A percentile compares a stretch with the other conserved stretches of the same genome.
Evolutionary conservation across 2,113 vertebrate genomes (phyloP).

Genomic region (Hydrolagus affinis): DNA sequence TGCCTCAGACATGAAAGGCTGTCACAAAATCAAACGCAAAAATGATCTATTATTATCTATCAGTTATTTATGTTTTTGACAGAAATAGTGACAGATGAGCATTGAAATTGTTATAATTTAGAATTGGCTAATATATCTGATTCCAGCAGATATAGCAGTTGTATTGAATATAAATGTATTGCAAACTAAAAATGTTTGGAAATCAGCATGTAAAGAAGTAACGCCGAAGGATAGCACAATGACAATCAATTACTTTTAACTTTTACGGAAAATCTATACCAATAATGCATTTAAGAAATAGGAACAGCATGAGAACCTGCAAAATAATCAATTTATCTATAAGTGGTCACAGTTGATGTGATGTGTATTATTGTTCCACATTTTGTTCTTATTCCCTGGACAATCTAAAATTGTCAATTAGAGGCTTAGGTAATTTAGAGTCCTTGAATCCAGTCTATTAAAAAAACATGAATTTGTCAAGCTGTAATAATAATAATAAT

Average conservation of each 20-base stretch:
- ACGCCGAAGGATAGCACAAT: background rate
- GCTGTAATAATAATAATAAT: too few species aligned
- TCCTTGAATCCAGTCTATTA: slow-evolving; percentile 10
- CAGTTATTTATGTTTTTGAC: background rate
- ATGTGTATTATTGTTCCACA: slow-evolving; percentile 20
- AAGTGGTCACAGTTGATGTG: slow-evolving; percentile 22
- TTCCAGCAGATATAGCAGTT: too few species aligned
- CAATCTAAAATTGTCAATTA: slow-evolving; percentile 27
- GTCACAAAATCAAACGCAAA: too few species aligned
- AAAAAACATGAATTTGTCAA: slow-evolving; percentile 22
- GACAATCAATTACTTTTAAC: slow-evolving; percentile 21
- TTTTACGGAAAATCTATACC: slow-evolving; percentile 15
- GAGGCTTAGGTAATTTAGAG: slow-evolving; percentile 7
- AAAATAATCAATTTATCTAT: slow-evolving; percentile 16
- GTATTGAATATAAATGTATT: background rate
- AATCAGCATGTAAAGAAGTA: slow-evolving; percentile 4
- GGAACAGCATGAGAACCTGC: background rate
- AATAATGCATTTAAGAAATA: slow-evolving; percentile 26
- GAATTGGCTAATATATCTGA: background rate
- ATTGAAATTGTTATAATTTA: background rate
- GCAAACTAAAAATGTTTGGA: background rate
- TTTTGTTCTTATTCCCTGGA: slow-evolving; percentile 18
- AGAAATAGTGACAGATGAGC: background rate
- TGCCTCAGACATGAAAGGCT: too few species aligned
- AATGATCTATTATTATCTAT: too few species aligned